Conservation (phyloP, 1,140 invertebrate species). For the Drosophila ficusphila region DNA sequence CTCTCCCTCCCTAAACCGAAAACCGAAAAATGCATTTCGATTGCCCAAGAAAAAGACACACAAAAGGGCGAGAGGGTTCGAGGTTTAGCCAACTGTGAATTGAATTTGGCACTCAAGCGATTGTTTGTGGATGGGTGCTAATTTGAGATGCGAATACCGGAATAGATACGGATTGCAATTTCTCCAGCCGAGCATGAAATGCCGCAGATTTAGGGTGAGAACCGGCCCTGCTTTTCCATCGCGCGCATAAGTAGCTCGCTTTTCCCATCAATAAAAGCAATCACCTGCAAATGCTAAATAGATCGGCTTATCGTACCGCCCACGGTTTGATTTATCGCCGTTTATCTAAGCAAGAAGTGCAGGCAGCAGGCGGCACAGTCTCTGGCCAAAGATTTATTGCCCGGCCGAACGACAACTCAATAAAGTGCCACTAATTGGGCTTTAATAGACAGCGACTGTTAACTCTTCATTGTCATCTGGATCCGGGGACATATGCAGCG, state of each 20-base stretch:
- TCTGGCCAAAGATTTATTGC: slow-evolving; percentile 55
- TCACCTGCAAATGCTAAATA: slow-evolving; percentile 48
- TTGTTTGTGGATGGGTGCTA: slow-evolving; percentile 37
- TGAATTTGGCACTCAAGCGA: slow-evolving; percentile 41
- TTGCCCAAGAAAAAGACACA: slow-evolving; percentile 25
- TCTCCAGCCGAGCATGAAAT: slow-evolving; percentile 24
- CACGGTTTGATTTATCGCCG: slow-evolving; percentile 50
- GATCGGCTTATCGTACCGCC: slow-evolving; percentile 47
- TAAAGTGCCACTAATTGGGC: slow-evolving; percentile 68
- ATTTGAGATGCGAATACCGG: slow-evolving; percentile 35
- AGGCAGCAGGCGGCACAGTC: slow-evolving; percentile 8
- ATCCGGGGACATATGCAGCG: slow-evolving; percentile 7
- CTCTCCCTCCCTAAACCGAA: slow-evolving; percentile 33
- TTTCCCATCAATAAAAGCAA: slow-evolving; percentile 16
- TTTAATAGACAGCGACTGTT: slow-evolving; percentile 59
- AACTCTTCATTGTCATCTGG: slow-evolving; percentile 55
- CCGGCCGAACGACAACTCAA: slow-evolving; percentile 50
- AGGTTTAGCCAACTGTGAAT: slow-evolving; percentile 65
- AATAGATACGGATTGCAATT: slow-evolving; percentile 46
- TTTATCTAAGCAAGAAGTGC: slow-evolving; percentile 45
- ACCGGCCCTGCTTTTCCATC: slow-evolving; percentile 8
- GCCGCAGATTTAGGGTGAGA: slow-evolving; percentile 29
- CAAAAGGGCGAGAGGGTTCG: slow-evolving; percentile 28
- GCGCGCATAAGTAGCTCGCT: slow-evolving; percentile 20
- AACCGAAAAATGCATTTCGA: slow-evolving; percentile 53